Conservation (phyloP, 2,888 invertebrate species). For the Melanostoma scalare region DNA sequence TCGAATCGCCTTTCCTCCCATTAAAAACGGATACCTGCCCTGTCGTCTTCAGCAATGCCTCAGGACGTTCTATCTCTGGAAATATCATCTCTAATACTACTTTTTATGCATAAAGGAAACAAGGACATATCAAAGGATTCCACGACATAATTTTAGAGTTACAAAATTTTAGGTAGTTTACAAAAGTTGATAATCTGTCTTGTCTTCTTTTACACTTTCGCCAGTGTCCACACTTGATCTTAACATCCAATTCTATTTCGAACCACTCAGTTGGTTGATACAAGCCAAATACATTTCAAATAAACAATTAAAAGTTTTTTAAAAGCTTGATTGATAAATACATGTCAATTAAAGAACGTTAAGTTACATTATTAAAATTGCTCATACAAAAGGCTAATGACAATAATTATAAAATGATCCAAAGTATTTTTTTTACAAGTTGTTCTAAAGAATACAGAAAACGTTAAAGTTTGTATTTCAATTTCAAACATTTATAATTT, state of each 20-base stretch:
- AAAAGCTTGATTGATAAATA: slow-evolving; percentile 41
- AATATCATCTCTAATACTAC: slow-evolving; percentile 58
- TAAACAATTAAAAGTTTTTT: neutral
- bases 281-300: too few relatives aligned
- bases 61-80: slow-evolving; percentile 43
- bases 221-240: slow-evolving; percentile 45
- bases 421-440: too few relatives aligned
- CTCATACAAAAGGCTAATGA: neutral
- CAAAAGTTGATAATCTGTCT: slow-evolving; percentile 29
- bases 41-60: slow-evolving; percentile 11
- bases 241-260: neutral
- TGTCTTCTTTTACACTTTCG: slow-evolving; percentile 20
- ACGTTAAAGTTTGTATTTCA: too few relatives aligned
- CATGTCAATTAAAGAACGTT: slow-evolving; percentile 21
- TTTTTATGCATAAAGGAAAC: slow-evolving; percentile 41
- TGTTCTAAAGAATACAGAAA: too few relatives aligned
- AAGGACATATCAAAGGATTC: slow-evolving; percentile 35
- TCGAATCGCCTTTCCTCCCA: slow-evolving; percentile 19
- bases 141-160: too few relatives aligned
- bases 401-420: too few relatives aligned
- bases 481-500: too few relatives aligned
- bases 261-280: neutral
- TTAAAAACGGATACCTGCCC: slow-evolving; percentile 18
- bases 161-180: neutral
- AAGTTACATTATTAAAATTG: slow-evolving; percentile 33